Percentiles rank a stretch among this genome's conserved stretches.
Evolutionary conservation across 2,888 invertebrate species (phyloP).

Genomic region (Dynastes hyllus): DNA sequence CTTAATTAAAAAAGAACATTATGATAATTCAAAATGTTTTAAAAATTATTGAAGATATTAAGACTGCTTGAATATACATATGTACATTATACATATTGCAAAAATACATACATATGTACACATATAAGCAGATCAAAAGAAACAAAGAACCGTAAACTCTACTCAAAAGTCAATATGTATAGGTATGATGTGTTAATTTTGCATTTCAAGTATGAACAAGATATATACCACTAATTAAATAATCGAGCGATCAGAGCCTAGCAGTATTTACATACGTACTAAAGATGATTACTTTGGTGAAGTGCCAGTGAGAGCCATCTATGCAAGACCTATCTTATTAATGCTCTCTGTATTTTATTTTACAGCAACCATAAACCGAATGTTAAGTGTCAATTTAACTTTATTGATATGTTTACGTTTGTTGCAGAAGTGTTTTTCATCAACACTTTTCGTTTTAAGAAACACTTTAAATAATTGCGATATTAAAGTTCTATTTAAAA

Average conservation of each 20-base stretch:
- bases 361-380: constrained; percentile 43
- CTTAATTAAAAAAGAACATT: not conserved
- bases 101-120: too few species aligned
- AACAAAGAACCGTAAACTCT: constrained; percentile 27
- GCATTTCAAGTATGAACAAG: constrained; percentile 16
- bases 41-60: not conserved
- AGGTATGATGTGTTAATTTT: constrained; percentile 33
- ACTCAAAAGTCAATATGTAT: constrained; percentile 13
- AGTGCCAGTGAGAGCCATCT: constrained; percentile 37
- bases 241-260: constrained; percentile 1
- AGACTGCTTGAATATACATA: not conserved
- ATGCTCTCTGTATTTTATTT: constrained; percentile 37
- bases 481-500: constrained; percentile 34
- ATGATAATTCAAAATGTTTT: not conserved
- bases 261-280: constrained; percentile 14
- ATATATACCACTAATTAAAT: constrained; percentile 33
- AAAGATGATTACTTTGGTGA: constrained; percentile 35
- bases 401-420: constrained; percentile 47
- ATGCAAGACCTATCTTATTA: constrained; percentile 34
- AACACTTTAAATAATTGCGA: constrained; percentile 43
- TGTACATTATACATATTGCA: not conserved
- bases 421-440: constrained; percentile 45
- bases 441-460: constrained; percentile 44
- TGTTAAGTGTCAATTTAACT: constrained; percentile 47
- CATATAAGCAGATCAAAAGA: not conserved